Base-by-base conservation (phyloP, 1,140 invertebrate species). In the Bacillus rossius region DNA sequence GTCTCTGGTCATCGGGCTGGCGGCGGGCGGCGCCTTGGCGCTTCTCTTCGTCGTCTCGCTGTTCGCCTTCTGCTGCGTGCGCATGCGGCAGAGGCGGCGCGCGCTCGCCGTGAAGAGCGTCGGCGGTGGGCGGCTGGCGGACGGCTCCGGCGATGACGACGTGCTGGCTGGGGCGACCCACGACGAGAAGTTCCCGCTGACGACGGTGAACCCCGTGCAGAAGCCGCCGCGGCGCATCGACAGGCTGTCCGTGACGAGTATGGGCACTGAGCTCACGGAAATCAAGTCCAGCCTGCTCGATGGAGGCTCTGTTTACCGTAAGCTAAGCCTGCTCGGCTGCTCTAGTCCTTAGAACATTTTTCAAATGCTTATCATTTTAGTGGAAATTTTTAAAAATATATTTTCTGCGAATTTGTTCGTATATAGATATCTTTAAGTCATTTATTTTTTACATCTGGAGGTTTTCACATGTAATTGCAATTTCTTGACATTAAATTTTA, bases 181-280 rank as follows among this genome's bases (percentile, higher is more conserved):
- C 29, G 85, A 88, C 76, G 86, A 89, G 64, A 92, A 91, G 69
- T 87, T 86, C 59, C 73, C 91, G 1, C 84, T 91, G 49, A 87
- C 87, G 1, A 84, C 87, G 17, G 86, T 91, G 16, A 91, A 91
- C 75, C 88, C 89, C 0, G 85, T 90, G 0, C 83, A 86, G 34
- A 91, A 91, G 64, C 86, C 88, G 1, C 86, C 88, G 0, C 73
- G 87, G 17, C 75, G 86, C 55, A 84, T 84, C 14, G 84, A 86
- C 45, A 58, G 55, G 37, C 80, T 84, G 2, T 84, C 84, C 0
- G 79, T 85, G 13, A 84, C 81, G 40, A 82, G 80, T 50, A 79
- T 81, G 34, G 84, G 81, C 5, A 89, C 87, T 1, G 88, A 91
- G 72, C 84, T 88, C 69, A 87, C 86, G 16, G 88, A 90, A 69